Percentiles rank a stretch among this genome's conserved stretches.
phyloP scores from a whole-genome alignment of 2,888 invertebrate genomes.

The Peribatodes rhomboidaria region DNA sequence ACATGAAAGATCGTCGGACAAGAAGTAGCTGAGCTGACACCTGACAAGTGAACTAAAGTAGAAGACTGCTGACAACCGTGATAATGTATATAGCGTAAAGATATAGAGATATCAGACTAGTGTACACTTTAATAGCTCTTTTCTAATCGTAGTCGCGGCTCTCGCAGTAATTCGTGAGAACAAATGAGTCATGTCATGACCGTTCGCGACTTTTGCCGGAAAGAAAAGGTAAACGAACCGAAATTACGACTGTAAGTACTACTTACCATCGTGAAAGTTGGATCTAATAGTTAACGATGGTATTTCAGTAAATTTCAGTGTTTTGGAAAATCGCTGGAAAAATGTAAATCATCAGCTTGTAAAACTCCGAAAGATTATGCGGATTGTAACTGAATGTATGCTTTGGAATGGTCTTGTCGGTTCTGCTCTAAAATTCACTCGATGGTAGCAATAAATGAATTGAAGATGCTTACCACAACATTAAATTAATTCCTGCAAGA shows the following conservation, averaged over 20 bases:
- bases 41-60: neutral
- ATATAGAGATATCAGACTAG: neutral
- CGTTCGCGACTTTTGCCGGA: slow-evolving; percentile 15
- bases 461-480: too few relatives aligned
- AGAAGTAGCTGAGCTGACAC: slow-evolving; percentile 6
- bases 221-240: slow-evolving; percentile 25
- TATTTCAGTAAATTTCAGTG: slow-evolving; percentile 4
- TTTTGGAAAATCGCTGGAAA: neutral
- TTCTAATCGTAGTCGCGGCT: slow-evolving; percentile 17
- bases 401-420: too few relatives aligned
- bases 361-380: too few relatives aligned
- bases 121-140: slow-evolving; percentile 20
- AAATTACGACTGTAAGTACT: slow-evolving; percentile 24
- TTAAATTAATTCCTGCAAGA: too few relatives aligned
- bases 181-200: slow-evolving; percentile 29
- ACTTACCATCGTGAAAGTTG: slow-evolving; percentile 16
- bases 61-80: slow-evolving; percentile 9
- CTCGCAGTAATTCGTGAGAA: slow-evolving; percentile 28
- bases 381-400: too few relatives aligned
- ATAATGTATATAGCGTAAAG: neutral
- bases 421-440: too few relatives aligned
- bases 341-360: neutral
- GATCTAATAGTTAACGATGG: neutral
- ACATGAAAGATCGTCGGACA: slow-evolving; percentile 5
- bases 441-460: too few relatives aligned